Conservation (phyloP, 1,140 invertebrate genomes). For the Heliothis subflexa region DNA sequence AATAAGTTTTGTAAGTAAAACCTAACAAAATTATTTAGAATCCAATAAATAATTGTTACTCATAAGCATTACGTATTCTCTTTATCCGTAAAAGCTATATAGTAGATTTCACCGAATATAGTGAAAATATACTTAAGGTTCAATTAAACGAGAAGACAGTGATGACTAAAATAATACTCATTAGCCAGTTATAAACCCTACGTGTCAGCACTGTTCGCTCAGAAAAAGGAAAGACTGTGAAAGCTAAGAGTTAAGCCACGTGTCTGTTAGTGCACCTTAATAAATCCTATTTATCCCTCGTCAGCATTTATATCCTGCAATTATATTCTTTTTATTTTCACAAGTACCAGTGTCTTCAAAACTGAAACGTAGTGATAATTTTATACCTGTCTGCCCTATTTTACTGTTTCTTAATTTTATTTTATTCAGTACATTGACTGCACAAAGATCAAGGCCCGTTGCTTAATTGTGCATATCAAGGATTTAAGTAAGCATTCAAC, state of each 20-base stretch:
- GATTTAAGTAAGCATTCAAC: conserved; percentile 23
- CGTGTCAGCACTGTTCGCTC: background rate
- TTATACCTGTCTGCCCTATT: background rate
- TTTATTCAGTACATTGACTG: background rate
- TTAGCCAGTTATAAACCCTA: background rate
- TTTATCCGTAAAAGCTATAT: background rate
- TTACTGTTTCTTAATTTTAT: conserved; percentile 9
- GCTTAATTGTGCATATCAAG: conserved; percentile 33
- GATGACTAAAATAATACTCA: conserved; percentile 3
- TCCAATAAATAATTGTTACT: too few species aligned
- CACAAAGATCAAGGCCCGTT: conserved; percentile 20
- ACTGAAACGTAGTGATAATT: background rate
- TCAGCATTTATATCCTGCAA: conserved; percentile 13
- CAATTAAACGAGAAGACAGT: background rate
- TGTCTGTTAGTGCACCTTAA: background rate
- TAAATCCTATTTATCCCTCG: background rate
- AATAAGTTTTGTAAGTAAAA: too few species aligned
- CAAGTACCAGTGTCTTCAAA: conserved; percentile 3
- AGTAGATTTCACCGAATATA: too few species aligned
- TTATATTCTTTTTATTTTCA: background rate
- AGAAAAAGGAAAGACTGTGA: background rate
- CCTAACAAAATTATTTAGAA: too few species aligned
- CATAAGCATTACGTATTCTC: background rate
- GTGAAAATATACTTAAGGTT: background rate
- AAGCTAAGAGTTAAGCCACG: background rate